phyloP scores from a whole-genome alignment of 2,797 vertebrate species.

The Hozukius guyotensis region DNA sequence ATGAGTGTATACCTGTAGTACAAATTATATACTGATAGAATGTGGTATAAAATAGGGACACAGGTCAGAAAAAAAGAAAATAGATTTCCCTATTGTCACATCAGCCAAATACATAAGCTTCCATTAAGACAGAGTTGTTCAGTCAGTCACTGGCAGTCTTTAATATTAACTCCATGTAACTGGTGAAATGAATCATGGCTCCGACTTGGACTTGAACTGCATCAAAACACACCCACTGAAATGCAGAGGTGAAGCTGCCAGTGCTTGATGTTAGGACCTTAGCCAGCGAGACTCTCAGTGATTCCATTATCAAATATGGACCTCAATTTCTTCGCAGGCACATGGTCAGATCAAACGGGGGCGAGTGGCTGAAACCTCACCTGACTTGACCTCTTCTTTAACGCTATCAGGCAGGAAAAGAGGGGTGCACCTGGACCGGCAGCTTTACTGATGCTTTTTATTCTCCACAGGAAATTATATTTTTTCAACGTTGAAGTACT shows the following conservation, averaged over 20 bases:
- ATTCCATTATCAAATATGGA: slow-evolving; percentile 13
- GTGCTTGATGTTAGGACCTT: slow-evolving; percentile 7
- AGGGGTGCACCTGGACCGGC: neutral
- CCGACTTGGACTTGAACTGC: neutral
- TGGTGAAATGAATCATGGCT: slow-evolving; percentile 8
- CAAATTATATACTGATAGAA: neutral
- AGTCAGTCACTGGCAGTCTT: neutral
- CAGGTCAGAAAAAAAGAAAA: neutral
- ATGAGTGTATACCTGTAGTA: neutral
- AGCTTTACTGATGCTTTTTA: neutral
- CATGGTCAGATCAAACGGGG: slow-evolving; percentile 10
- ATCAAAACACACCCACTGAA: slow-evolving; percentile 10
- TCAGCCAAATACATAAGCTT: neutral
- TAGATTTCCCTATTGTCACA: neutral
- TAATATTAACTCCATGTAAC: neutral
- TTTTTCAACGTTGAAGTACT: neutral
- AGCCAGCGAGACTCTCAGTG: neutral
- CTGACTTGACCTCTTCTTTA: neutral
- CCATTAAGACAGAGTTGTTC: neutral
- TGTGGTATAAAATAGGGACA: neutral
- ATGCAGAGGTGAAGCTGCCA: neutral
- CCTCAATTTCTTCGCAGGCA: slow-evolving; percentile 7
- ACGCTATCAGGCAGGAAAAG: neutral
- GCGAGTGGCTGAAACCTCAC: neutral
- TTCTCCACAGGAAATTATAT: neutral